Base-by-base conservation (phyloP, 2,113 vertebrate genomes). In the Oenanthe oenanthe region DNA sequence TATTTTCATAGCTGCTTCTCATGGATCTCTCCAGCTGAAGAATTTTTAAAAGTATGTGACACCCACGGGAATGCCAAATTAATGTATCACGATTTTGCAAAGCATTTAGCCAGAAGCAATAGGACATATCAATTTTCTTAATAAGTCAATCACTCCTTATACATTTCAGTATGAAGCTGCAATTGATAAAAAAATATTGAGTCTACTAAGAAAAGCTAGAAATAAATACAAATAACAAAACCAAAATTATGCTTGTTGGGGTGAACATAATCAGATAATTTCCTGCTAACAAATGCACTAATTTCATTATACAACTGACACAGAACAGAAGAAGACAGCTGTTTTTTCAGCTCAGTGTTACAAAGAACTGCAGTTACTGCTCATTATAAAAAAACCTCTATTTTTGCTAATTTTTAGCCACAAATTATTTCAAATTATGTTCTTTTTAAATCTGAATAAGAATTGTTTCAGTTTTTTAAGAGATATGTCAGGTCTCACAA, bases 391-490 rank as follows among this genome's bases (percentile, higher is more conserved):
- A 86, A 70, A 2, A 74, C 34, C 2, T 58, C 25, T 4, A 50
- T 20, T 83, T 74, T 79, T 92, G 4, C 2, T 63, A 60, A 13
- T 47, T 67, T 92, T 50, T 67, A 67, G 17, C 19, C 13, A 50
- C 34, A 82, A 63, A 29, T 67, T 51, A 40, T 32, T 53, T 65
- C 9, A 58, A 78, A 45, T 50, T 70, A 9, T 36, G 5, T 36
- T 78, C 0, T 62, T 67, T 72, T 62, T 4, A 40, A 80, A 84
- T 68, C 3, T 7, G 14, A 58, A 20, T 58, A 38, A 45, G 34
- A 65, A 48, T 17, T 26, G 1, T 4, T 53, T 56, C 4, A 1
- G 5, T 6, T 71, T 57, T 4, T 2, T 13, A 11, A 75, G 24
- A 67, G 4, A 8, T 67, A 63, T 4, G 2, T 75, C 20, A 85